Conservation (phyloP, 2,113 vertebrate genomes). For the Orcinus orca region DNA sequence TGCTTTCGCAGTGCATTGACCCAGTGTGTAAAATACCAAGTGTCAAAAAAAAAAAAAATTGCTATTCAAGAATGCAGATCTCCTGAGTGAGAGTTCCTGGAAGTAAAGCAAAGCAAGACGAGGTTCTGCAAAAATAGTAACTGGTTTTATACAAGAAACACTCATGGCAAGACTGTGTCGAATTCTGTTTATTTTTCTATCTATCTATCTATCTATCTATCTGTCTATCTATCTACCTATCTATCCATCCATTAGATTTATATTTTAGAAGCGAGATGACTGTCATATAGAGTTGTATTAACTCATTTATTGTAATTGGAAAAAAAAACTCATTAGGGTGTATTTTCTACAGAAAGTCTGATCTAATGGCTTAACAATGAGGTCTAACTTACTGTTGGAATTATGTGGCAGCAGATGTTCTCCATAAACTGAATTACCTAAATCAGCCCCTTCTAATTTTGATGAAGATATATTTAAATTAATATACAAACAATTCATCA, state of each 20-base stretch:
- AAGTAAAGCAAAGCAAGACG: neutral
- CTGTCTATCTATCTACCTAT: neutral
- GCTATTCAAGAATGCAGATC: neutral
- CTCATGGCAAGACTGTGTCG: neutral
- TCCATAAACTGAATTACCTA: neutral
- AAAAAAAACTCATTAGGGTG: neutral
- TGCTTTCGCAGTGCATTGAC: neutral
- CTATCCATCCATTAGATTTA: neutral
- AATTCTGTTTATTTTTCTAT: neutral
- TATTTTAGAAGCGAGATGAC: neutral
- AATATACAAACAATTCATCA: neutral
- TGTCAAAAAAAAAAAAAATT: neutral
- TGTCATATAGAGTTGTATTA: neutral
- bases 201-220: neutral
- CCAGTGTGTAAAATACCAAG: neutral
- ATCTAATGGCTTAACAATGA: neutral
- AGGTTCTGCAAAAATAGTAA: neutral
- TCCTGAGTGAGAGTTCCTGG: neutral
- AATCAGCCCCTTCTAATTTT: neutral
- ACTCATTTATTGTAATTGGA: neutral
- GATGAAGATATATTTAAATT: neutral
- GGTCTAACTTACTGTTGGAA: neutral
- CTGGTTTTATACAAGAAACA: neutral
- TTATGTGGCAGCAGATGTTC: neutral
- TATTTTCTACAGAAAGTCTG: neutral